Evolutionary conservation across 2,113 vertebrate species (phyloP).

Genomic region (Cyprinodon variegatus): DNA sequence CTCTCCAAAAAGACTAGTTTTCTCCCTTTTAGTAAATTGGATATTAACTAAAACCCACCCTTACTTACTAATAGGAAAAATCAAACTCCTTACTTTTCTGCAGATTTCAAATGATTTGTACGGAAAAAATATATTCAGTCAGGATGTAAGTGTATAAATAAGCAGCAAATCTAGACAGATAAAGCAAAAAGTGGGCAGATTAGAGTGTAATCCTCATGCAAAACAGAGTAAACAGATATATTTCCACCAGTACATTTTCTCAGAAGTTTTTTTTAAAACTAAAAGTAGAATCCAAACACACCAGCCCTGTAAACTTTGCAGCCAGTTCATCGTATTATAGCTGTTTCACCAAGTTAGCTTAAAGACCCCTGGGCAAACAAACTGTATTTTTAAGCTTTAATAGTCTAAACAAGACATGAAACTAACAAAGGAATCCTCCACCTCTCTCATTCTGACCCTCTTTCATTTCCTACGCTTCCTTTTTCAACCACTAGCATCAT

Average conservation of each 20-base stretch:
- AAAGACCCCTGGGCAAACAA: conserved; percentile 70
- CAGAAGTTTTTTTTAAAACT: conserved; percentile 17
- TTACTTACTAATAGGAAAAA: too few relatives aligned
- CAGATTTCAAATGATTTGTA: too few relatives aligned
- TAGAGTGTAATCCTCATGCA: not conserved
- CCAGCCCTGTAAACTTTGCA: conserved; percentile 11
- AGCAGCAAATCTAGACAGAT: not conserved
- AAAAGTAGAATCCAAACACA: conserved; percentile 40
- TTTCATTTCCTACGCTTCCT: conserved; percentile 75
- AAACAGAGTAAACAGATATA: not conserved
- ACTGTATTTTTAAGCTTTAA: conserved; percentile 67
- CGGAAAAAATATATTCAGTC: not conserved
- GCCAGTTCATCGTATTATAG: conserved; percentile 66
- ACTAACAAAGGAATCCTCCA: conserved; percentile 70
- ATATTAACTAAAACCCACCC: too few relatives aligned
- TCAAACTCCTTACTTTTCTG: too few relatives aligned
- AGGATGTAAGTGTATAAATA: not conserved
- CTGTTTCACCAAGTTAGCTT: conserved; percentile 59
- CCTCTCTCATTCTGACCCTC: conserved; percentile 61
- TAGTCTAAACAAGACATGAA: conserved; percentile 69
- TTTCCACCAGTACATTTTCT: not conserved
- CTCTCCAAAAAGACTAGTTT: not conserved
- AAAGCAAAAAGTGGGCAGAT: not conserved
- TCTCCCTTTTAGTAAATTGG: too few relatives aligned
- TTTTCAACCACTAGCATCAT: conserved; percentile 77